Conservation (phyloP, 2,113 vertebrate species). For the Hemibagrus wyckioides region DNA sequence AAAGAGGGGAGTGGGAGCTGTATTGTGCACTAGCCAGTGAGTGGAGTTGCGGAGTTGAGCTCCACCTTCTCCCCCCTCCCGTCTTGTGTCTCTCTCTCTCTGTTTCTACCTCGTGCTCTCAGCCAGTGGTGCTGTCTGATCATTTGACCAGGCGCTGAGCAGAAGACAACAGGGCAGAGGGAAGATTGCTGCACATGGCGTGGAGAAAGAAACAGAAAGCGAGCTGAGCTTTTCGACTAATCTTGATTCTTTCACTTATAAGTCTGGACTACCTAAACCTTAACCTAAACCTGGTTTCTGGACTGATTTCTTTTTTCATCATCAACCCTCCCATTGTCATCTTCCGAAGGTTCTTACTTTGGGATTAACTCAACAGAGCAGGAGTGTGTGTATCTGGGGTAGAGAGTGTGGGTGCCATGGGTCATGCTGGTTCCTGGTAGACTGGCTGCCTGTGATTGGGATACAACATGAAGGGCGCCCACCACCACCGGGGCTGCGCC, state of each 20-base stretch:
- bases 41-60: conserved; percentile 73
- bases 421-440: conserved; percentile 79
- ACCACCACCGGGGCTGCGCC: conserved; percentile 84
- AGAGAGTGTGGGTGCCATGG: conserved; percentile 60
- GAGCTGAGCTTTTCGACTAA: conserved; percentile 49
- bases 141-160: conserved; percentile 77
- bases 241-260: conserved; percentile 55
- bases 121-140: conserved; percentile 68
- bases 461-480: conserved; percentile 84
- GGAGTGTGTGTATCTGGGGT: conserved; percentile 26
- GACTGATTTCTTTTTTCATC: conserved; percentile 19
- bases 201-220: conserved; percentile 44
- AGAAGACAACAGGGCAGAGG: conserved; percentile 67
- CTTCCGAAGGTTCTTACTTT: conserved; percentile 46
- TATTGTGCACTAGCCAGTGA: conserved; percentile 76
- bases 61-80: conserved; percentile 51
- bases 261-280: conserved; percentile 46
- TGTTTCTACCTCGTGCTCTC: conserved; percentile 43
- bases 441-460: conserved; percentile 69
- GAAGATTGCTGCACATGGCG: conserved; percentile 25
- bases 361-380: conserved; percentile 56
- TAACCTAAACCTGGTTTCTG: conserved; percentile 4
- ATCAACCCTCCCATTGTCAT: conserved; percentile 36
- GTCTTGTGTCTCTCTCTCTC: conserved; percentile 57
- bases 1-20: conserved; percentile 71